Evolutionary conservation across 2,888 invertebrate species (phyloP), one percentile per base, ranked within the genome.

Genomic region (Physocephala rufipes): DNA sequence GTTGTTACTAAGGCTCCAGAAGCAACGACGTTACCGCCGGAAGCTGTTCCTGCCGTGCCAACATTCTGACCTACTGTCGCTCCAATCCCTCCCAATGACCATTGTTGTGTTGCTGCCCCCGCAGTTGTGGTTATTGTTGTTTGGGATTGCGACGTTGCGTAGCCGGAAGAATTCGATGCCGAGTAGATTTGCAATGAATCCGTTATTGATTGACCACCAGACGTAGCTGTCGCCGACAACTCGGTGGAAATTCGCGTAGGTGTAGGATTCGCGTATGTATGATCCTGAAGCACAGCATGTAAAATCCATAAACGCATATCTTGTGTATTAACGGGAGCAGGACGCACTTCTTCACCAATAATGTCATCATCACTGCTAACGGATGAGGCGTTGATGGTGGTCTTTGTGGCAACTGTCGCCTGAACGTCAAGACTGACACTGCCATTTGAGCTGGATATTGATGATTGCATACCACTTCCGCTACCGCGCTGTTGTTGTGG

Each of bases 331-430:
- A 85, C 83, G 2, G 86, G 85, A 61, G 80, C 78, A 15, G 86
- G 86, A 30, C 86, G 82, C 67, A 86, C 81, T 75, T 86, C 86
- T 71, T 85, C 85, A 68, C 86, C 86, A 74, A 83, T 84, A 21
- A 86, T 78, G 70, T 86, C 86, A 55, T 86, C 86, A 49, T 86
- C 85, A 59, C 82, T 80, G n/a, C 78, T 73, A 26, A 59, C 74
- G 67, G 74, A 65, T 9, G 68, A 43, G 13, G 65, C n/a, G 7
- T 9, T 36, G 36, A 4, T 36, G 36, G 68, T 67, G 12, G 53
- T 21, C 28, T 63, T 58, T 9, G 36, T 15, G n/a, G 70, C 66
- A n/a, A 45, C 24, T 58, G 67, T 55, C 30, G 65, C 13, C 19
- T 53, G 67, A 55, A 58, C 43, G n/a, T 36, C 45, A 21, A 19